Base-by-base conservation (phyloP, 2,888 invertebrate species). In the Urechis unicinctus region DNA sequence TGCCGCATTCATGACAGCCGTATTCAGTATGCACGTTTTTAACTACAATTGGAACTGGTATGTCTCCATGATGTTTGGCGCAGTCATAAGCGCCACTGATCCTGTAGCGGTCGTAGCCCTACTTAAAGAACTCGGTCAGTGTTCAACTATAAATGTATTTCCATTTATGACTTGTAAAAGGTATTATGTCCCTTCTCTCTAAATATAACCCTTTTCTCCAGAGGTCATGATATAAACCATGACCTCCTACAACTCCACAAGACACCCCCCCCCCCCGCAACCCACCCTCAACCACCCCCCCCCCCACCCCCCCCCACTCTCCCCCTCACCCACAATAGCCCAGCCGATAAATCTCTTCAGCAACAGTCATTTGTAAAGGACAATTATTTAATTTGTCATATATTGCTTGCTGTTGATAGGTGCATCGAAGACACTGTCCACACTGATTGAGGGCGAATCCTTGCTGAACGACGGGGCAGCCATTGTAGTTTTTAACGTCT, bases 381-480 rank as follows among this genome's bases (percentile, higher is more conserved):
- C n/a, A n/a, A n/a, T n/a, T n/a, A n/a, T n/a, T n/a, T n/a, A n/a
- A n/a, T n/a, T n/a, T n/a, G n/a, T n/a, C n/a, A n/a, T n/a, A n/a
- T n/a, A n/a, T n/a, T n/a, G n/a, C n/a, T n/a, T n/a, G n/a, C n/a
- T n/a, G n/a, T n/a, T 48, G 21, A 30, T 60, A 73, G 72, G 74
- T 31, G 71, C 70, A 0, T 71, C 69, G n/a, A 73, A 78, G 57
- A 67, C 71, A 29, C 61, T 80, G 30, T 70, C 72, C 3, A 72
- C 77, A 55, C 61, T 79, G 13, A 74, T 81, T 28, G 81, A 81
- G 61, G 81, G 81, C 1, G 81, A 81, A 62, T 78, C 80, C 1
- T 62, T 81, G 56, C 62, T 81, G 21, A 81, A 81, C 61, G 80
- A 80, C 66, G 81, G 80, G 5, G 72, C 79, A 17, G 80, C 80